These are phyloP conservation scores for Eristalinus sepulchralis DNA, from an alignment of 2,888 invertebrate genomes.

Conservation along the genomic window DNA sequence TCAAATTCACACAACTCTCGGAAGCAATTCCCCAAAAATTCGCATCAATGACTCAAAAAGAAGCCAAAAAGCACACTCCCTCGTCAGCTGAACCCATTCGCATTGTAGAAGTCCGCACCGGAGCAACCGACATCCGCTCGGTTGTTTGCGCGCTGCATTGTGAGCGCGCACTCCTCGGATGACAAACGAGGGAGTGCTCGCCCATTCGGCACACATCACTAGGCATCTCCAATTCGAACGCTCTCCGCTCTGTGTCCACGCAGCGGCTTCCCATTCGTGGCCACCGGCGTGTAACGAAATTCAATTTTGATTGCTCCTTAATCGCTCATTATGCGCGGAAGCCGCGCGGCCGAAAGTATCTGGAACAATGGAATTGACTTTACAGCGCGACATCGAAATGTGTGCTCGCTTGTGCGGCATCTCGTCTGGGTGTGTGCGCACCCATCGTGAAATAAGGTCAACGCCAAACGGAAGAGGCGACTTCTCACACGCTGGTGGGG, in stretches of 20 bases:
- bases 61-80: neutral
- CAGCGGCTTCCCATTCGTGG: neutral
- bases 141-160: neutral
- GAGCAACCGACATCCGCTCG: neutral
- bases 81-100: neutral
- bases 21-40: neutral
- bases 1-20: neutral
- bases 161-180: neutral
- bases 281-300: slow-evolving; percentile 54
- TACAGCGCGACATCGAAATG: slow-evolving; percentile 19
- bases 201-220: slow-evolving; percentile 31
- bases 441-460: slow-evolving; percentile 48
- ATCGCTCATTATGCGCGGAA: slow-evolving; percentile 63
- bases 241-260: neutral
- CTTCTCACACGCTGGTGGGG: neutral
- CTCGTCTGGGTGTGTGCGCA: slow-evolving; percentile 34
- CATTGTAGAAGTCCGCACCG: neutral
- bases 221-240: slow-evolving; percentile 26
- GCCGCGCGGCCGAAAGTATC: slow-evolving; percentile 37
- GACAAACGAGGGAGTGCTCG: neutral
- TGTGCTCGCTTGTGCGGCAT: neutral
- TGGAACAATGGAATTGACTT: slow-evolving; percentile 50
- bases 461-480: slow-evolving; percentile 41
- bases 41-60: neutral
- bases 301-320: slow-evolving; percentile 64